Evolutionary conservation across 2,113 vertebrate genomes (phyloP), one percentile per base, ranked within the genome.

Genomic region (Myiagra hebetior): DNA sequence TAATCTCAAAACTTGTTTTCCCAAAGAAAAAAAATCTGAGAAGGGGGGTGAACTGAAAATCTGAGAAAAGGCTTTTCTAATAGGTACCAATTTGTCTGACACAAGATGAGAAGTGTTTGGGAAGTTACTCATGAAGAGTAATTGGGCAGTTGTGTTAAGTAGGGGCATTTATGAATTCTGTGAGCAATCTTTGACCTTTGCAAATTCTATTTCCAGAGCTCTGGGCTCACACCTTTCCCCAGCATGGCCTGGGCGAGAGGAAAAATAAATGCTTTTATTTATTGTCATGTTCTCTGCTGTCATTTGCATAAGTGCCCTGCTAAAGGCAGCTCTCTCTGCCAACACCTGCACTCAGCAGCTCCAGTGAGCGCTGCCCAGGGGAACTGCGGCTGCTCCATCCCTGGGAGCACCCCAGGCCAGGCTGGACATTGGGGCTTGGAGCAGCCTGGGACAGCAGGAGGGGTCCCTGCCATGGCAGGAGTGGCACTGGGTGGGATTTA

Each of bases 171-270:
- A 87, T 31, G 76, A 81, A 93, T 94, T 83, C 87, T 39, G 56
- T 56, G 67, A 94, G 89, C 84, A 69, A 80, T 92, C 68, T 91
- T 42, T 81, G 93, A 95, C 95, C 95, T 97, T 94, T 95, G 81
- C 56, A 91, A 53, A 59, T 89, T 69, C 42, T 46, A 41, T 91
- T 95, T 80, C 79, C 86, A 72, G 72, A 60, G 78, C 53, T 76
- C 70, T 64, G 87, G 84, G 20, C 75, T 84, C 84, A 28, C 84
- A 95, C 56, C 73, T 94, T 85, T 37, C 64, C 73, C 39, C 89
- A 74, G 93, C 87, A 50, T 5, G 68, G 87, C 50, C 76, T 35
- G 26, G 13, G 55, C 2, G 1, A 77, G 76, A 63, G 77, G 70
- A 49, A 70, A 64, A 89, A 72, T 28, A 92, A 86, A 69, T 2